phyloP scores from a whole-genome alignment of 2,888 invertebrate genomes.

The Cerastoderma edule region DNA sequence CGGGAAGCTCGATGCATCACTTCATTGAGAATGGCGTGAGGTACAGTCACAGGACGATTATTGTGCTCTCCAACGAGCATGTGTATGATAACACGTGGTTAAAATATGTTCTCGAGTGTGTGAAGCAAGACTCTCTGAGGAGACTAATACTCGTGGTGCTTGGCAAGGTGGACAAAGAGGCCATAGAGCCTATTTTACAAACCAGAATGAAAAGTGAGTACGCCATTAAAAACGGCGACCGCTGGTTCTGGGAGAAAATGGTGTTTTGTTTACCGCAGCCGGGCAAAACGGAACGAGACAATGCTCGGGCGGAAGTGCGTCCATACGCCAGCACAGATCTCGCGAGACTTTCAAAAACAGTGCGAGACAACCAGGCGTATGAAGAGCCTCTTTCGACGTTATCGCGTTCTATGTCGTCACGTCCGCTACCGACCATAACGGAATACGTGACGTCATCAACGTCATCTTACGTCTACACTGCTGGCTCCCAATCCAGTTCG shows the following conservation, averaged over 20 bases:
- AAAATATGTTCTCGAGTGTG: slow-evolving; percentile 88
- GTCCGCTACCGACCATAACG: slow-evolving; percentile 43
- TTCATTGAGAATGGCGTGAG: slow-evolving; percentile 95
- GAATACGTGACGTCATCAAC: slow-evolving; percentile 44
- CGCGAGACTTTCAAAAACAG: slow-evolving; percentile 28
- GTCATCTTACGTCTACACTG: slow-evolving; percentile 30
- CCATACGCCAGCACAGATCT: slow-evolving; percentile 56
- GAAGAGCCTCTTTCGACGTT: slow-evolving; percentile 48
- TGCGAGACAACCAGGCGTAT: slow-evolving; percentile 54
- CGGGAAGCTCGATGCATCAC: slow-evolving; percentile 87
- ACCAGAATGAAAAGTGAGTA: slow-evolving; percentile 94
- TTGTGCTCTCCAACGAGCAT: slow-evolving; percentile 94
- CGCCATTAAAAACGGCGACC: slow-evolving; percentile 93
- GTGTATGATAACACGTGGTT: slow-evolving; percentile 95
- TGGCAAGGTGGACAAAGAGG: slow-evolving; percentile 42
- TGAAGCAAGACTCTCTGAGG: slow-evolving; percentile 44
- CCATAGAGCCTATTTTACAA: slow-evolving; percentile 92
- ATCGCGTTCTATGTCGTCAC: slow-evolving; percentile 25
- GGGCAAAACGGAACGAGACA: slow-evolving; percentile 35
- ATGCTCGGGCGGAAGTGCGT: slow-evolving; percentile 48
- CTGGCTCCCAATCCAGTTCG: slow-evolving; percentile 43
- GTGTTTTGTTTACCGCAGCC: slow-evolving; percentile 90
- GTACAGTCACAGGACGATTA: slow-evolving; percentile 92
- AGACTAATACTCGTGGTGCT: slow-evolving; percentile 44
- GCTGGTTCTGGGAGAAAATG: slow-evolving; percentile 96